phyloP scores from a whole-genome alignment of 2,797 vertebrate species.

The Paratrypauchen microcephalus region DNA sequence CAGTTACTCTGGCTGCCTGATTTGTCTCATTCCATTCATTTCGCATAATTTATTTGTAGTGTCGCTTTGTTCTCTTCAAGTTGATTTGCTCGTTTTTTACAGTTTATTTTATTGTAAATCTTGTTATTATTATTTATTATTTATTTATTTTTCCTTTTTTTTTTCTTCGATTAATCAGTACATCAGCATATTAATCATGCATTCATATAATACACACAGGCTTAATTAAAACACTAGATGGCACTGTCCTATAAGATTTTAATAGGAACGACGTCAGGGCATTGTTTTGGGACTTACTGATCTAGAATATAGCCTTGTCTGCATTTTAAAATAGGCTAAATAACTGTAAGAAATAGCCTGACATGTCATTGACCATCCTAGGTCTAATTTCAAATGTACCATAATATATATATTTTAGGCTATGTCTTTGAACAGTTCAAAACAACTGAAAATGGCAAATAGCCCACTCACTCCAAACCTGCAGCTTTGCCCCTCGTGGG shows the following conservation, averaged over 20 bases:
- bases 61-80: not conserved
- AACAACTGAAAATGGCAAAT: too few species aligned
- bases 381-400: too few species aligned
- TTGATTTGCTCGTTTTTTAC: not conserved
- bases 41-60: not conserved
- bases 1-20: not conserved
- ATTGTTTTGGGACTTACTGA: not conserved
- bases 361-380: too few species aligned
- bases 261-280: not conserved
- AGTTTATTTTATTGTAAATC: not conserved
- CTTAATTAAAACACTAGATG: conserved; percentile 3
- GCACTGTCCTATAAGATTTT: not conserved
- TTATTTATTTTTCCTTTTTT: too few species aligned
- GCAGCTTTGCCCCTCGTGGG: too few species aligned
- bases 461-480: too few species aligned
- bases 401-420: too few species aligned
- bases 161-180: not conserved
- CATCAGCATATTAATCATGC: too few species aligned
- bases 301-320: too few species aligned
- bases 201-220: not conserved
- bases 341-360: too few species aligned
- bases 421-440: too few species aligned
- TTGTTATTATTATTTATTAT: not conserved
- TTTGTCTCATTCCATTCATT: not conserved
- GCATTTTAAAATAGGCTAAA: too few species aligned